Evolutionary conservation across 2,797 vertebrate species (phyloP), one percentile per base, ranked within the genome.

Genomic region (Astyanax mexicanus): DNA sequence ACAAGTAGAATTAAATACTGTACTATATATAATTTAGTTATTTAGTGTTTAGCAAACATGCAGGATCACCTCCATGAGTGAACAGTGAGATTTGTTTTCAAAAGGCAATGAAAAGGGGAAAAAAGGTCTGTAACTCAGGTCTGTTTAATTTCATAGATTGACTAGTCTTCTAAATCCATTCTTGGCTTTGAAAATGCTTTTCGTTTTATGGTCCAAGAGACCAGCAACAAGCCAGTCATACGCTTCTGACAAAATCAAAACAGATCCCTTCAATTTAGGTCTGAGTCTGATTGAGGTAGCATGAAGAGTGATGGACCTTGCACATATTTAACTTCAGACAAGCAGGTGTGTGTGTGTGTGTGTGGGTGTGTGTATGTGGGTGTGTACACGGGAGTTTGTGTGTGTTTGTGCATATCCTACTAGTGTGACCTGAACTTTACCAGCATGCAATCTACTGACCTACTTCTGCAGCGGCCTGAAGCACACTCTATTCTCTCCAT

Each of bases 361-460:
- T 4, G 19, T 84, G 80, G 40, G 71, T 15, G 19, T 12, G 38
- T 8, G 19, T 42, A 1, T 51, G 49, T 25, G 21, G 12, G 9
- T 6, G 12, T 21, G 13, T 11, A 7, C 64, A 38, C n/a, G 80
- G 40, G 71, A 15, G 19, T 12, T 38, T 8, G 19, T 42, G 1
- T 51, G 49, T 25, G 21, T 12, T 9, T 6, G 12, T 21, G 13
- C 11, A 7, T 64, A 38, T 23, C 25, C 4, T 13, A 44, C n/a
- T 15, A 37, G 4, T 32, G 21, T 79, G 86, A 86, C 83, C 86
- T 75, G 62, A 80, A 83, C 74, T 51, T 54, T 77, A 73, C 77
- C 77, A 79, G 23, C 25, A 69, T 35, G 40, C 80, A 79, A 74
- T 89, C 82, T 88, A 81, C 79, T 88, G 89, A 91, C 88, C 88